phyloP scores from a whole-genome alignment of 2,113 vertebrate genomes.

The Asarcornis scutulata region DNA sequence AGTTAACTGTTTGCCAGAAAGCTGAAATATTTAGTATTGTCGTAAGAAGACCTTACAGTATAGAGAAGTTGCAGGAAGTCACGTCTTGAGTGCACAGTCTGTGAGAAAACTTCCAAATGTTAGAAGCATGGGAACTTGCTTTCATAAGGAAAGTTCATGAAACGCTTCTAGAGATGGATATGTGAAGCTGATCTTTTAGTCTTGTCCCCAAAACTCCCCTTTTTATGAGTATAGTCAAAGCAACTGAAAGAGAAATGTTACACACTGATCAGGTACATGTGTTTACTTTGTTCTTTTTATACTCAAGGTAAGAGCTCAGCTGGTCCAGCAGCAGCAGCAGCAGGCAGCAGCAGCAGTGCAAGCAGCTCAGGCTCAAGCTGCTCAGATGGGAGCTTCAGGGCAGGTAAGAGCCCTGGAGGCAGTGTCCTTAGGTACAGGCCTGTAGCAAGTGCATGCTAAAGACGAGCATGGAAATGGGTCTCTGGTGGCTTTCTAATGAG shows the following conservation, averaged over 20 bases:
- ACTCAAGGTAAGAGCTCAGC: conserved; percentile 74
- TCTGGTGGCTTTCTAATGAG: background rate
- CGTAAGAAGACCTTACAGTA: background rate
- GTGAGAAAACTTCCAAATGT: background rate
- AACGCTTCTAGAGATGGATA: background rate
- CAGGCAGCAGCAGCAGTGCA: conserved; percentile 59
- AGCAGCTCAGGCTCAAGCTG: conserved; percentile 74
- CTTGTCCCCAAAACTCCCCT: background rate
- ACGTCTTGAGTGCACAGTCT: background rate
- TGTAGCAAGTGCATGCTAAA: conserved; percentile 65
- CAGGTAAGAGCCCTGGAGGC: conserved; percentile 83
- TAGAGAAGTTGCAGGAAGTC: background rate
- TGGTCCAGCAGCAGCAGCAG: conserved; percentile 77
- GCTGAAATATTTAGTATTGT: background rate
- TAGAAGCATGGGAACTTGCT: background rate
- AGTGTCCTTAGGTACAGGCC: background rate
- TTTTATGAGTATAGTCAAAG: background rate
- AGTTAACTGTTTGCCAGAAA: background rate
- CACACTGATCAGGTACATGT: rapidly evolving
- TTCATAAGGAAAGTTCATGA: background rate
- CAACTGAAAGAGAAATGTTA: background rate
- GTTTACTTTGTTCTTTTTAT: background rate
- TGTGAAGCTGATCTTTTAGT: background rate
- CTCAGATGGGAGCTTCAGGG: conserved; percentile 81
- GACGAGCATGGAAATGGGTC: conserved; percentile 50